phyloP scores from a whole-genome alignment of 1,140 invertebrate genomes.

The Caenorhabditis elegans region DNA sequence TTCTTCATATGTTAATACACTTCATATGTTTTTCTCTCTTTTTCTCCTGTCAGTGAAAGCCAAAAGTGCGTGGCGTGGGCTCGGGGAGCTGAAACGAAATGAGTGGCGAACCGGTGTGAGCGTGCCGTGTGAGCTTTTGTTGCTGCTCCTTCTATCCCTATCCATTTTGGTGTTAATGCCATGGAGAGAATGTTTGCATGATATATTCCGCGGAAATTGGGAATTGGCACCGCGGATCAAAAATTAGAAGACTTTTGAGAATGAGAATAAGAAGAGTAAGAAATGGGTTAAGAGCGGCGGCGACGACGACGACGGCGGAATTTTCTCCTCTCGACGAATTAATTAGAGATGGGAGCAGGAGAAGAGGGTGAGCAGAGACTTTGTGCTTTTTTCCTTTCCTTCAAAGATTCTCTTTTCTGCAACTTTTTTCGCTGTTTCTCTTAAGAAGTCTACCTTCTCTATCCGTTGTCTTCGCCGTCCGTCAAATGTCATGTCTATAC shows the following conservation, averaged over 20 bases:
- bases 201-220: not conserved
- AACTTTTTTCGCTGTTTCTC: not conserved
- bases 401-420: not conserved
- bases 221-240: not conserved
- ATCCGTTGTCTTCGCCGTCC: not conserved
- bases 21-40: too few relatives aligned
- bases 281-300: not conserved
- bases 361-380: not conserved
- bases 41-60: too few relatives aligned
- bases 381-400: not conserved
- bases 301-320: not conserved
- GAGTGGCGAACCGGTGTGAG: not conserved
- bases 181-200: not conserved
- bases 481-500: not conserved
- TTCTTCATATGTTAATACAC: too few relatives aligned
- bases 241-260: not conserved
- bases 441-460: not conserved
- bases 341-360: constrained; percentile 24
- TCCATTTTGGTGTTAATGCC: not conserved
- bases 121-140: not conserved
- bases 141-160: not conserved
- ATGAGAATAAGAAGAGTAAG: not conserved
- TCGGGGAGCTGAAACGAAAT: not conserved
- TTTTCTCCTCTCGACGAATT: constrained; percentile 4
- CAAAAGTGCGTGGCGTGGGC: not conserved